A percentile compares a stretch with the other conserved stretches of the same genome.
These are phyloP conservation scores for Leucophora obtusa DNA, from an alignment of 2,888 invertebrate species.

Conservation along the genomic window DNA sequence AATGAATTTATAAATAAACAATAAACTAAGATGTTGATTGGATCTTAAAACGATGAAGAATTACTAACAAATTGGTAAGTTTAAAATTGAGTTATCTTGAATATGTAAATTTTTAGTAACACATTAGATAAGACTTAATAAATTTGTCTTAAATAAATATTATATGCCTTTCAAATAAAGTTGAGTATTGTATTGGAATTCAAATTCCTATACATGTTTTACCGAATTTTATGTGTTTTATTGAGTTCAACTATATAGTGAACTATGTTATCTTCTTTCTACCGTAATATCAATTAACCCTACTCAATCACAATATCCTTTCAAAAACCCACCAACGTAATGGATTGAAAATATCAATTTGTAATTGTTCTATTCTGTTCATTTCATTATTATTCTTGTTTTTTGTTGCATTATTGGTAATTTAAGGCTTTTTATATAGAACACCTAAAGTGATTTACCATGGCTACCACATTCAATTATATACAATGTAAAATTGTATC, in stretches of 20 bases:
- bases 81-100: not conserved
- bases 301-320: not conserved
- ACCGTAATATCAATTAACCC: not conserved
- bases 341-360: slow-evolving; percentile 18
- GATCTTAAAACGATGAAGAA: not conserved
- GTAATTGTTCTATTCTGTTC: not conserved
- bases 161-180: too few relatives aligned
- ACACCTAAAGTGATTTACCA: slow-evolving; percentile 36
- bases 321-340: slow-evolving; percentile 18
- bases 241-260: too few relatives aligned
- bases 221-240: too few relatives aligned
- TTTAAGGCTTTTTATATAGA: slow-evolving; percentile 20
- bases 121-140: too few relatives aligned
- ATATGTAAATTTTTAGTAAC: too few relatives aligned
- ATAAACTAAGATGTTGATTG: not conserved
- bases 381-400: not conserved
- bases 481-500: not conserved
- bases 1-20: not conserved
- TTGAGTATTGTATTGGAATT: too few relatives aligned
- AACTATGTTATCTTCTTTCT: not conserved
- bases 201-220: too few relatives aligned
- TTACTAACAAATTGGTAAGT: slow-evolving; percentile 14
- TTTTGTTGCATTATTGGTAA: slow-evolving; percentile 19
- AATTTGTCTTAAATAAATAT: too few relatives aligned
- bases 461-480: slow-evolving; percentile 23